Base-by-base conservation (phyloP, 2,113 vertebrate genomes). In the Oryzias woworae region DNA sequence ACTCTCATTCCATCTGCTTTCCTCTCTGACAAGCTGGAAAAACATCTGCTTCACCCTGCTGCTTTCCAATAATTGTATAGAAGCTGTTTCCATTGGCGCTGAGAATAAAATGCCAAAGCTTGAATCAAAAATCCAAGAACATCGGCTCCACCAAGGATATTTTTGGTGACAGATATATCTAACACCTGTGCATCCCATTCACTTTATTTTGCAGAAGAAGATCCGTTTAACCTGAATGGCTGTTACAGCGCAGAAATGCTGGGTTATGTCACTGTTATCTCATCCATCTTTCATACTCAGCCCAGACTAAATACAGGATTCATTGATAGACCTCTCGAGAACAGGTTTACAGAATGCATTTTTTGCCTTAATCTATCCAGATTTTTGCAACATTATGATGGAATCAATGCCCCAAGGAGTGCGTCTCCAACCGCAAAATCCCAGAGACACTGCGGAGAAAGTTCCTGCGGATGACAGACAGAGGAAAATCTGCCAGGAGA, bases 1-100 rank as follows among this genome's bases (percentile, higher is more conserved):
- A 73, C 74, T 84, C 74, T 84, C 83, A 79, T 86, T 78, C 45
- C 75, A 72, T 85, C 81, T 64, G 70, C 80, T 75, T 71, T 68
- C 58, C 60, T 62, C 66, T 67, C 67, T 46, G 75, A 73, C 72
- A 65, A 69, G 57, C 66, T 77, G 69, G 56, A 56, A 74, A 75
- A 59, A 61, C 22, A 59, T 78, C 82, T 75, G 45, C 56, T 15
- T 23, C 20, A 61, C 62, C 22, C 49, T 26, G 63, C 68, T 72
- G 51, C 71, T 58, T 60, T 59, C 22, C 44, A 72, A 18, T 54
- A 46, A 71, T 17, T 22, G n/a, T 64, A 62, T 57, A 58, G 56
- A 47, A 53, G 61, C 59, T 58, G 58, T 70, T 75, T 48, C 71
- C 70, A 67, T 78, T 81, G 78, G 62, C 15, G 8, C n/a, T 48